Evolutionary conservation across 92 coral and sea anemone species (phyloP).

Genomic region (Porites evermanni): DNA sequence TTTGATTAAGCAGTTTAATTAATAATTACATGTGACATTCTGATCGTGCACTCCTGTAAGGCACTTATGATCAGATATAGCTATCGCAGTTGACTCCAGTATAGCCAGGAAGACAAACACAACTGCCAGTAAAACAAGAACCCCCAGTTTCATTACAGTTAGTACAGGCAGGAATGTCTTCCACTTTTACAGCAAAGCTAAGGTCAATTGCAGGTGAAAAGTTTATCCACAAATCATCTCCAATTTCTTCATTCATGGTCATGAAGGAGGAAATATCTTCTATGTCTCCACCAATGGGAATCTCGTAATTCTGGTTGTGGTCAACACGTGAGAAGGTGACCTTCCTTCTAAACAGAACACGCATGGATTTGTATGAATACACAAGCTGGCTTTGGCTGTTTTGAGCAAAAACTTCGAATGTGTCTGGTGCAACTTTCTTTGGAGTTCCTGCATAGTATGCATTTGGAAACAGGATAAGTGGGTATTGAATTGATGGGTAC

Average conservation of each 20-base stretch:
- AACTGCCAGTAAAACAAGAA: constrained; percentile 84
- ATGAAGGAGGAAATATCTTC: constrained; percentile 79
- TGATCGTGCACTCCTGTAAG: too few relatives aligned
- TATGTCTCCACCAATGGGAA: constrained; percentile 87
- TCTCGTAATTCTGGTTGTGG: constrained; percentile 57
- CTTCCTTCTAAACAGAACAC: constrained; percentile 82
- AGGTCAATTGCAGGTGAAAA: constrained; percentile 80
- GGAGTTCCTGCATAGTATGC: constrained; percentile 83
- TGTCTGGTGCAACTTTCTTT: constrained; percentile 68
- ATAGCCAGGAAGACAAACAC: constrained; percentile 86
- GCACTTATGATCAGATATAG: too few relatives aligned
- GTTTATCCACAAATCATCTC: constrained; percentile 87
- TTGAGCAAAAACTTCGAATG: constrained; percentile 79
- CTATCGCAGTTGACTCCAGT: constrained; percentile 77
- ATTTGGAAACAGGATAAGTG: constrained; percentile 87
- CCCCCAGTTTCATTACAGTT: constrained; percentile 92
- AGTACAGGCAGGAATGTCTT: constrained; percentile 73
- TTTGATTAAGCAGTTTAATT: too few relatives aligned
- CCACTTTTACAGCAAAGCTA: constrained; percentile 91
- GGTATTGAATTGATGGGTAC: constrained; percentile 82
- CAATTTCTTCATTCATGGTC: constrained; percentile 78
- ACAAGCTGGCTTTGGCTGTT: constrained; percentile 74
- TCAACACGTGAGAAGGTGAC: constrained; percentile 82
- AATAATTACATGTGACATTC: too few relatives aligned
- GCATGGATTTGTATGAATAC: constrained; percentile 75